phyloP scores from a whole-genome alignment of 2,797 vertebrate genomes.

The Amazona ochrocephala region DNA sequence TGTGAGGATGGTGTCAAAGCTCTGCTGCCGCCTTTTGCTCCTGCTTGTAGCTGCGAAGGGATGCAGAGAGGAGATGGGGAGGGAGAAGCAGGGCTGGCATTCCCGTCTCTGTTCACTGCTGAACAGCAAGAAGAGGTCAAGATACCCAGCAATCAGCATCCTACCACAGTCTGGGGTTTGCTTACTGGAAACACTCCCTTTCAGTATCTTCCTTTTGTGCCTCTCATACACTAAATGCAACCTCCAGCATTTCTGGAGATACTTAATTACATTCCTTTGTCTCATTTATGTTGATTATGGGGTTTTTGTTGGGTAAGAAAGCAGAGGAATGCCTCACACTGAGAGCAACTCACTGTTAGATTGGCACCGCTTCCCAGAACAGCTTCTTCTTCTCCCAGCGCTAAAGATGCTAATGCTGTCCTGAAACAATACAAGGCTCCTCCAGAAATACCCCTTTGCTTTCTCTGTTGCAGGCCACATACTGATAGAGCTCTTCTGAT shows the following conservation, averaged over 20 bases:
- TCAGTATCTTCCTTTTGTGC: background rate
- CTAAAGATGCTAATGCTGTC: background rate
- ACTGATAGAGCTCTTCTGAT: background rate
- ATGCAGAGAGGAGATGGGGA: background rate
- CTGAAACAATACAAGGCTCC: fast-evolving
- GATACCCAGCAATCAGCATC: background rate
- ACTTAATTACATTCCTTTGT: background rate
- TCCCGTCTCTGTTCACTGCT: fast-evolving
- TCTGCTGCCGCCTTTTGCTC: background rate
- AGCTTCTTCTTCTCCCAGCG: background rate
- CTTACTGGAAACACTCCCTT: background rate
- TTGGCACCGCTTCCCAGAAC: background rate
- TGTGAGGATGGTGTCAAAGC: background rate
- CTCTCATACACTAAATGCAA: background rate
- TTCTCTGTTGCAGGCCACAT: background rate
- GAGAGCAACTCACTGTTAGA: background rate
- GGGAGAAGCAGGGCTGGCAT: background rate
- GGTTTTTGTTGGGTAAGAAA: background rate
- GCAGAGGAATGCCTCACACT: background rate
- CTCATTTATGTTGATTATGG: background rate
- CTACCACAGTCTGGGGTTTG: fast-evolving
- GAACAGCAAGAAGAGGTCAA: background rate
- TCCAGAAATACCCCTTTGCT: background rate
- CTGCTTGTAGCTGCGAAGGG: background rate
- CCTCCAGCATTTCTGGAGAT: background rate